These are phyloP conservation scores for Bhutanitis thaidina DNA, from an alignment of 2,888 invertebrate genomes.

Conservation along the genomic window DNA sequence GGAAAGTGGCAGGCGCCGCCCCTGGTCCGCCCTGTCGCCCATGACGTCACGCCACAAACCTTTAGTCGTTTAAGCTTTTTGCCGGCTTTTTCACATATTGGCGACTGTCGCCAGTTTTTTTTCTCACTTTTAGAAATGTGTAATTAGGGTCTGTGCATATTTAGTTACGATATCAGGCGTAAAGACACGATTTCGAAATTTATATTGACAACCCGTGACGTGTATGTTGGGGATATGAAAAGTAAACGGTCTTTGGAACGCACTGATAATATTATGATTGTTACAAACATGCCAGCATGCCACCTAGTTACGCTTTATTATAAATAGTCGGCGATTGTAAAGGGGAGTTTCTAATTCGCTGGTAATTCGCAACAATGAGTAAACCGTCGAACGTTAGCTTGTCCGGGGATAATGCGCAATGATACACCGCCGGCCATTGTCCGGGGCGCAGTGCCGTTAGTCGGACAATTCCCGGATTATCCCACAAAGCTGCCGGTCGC, in stretches of 20 bases:
- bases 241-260: slow-evolving; percentile 25
- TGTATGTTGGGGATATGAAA: slow-evolving; percentile 15
- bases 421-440: slow-evolving; percentile 66
- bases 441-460: slow-evolving; percentile 57
- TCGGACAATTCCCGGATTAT: slow-evolving; percentile 67
- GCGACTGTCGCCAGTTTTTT: slow-evolving; percentile 76
- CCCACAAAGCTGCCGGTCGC: slow-evolving; percentile 63
- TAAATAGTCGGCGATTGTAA: slow-evolving; percentile 49
- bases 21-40: slow-evolving; percentile 71
- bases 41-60: slow-evolving; percentile 68
- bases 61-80: slow-evolving; percentile 63
- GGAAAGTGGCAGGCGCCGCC: slow-evolving; percentile 63
- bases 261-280: slow-evolving; percentile 19
- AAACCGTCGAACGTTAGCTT: slow-evolving; percentile 50
- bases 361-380: slow-evolving; percentile 69
- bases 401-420: slow-evolving; percentile 68
- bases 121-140: slow-evolving; percentile 47
- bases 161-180: slow-evolving; percentile 59
- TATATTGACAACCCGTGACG: slow-evolving; percentile 42
- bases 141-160: slow-evolving; percentile 68
- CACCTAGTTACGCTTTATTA: slow-evolving; percentile 73
- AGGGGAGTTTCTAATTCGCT: slow-evolving; percentile 68
- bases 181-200: slow-evolving; percentile 45
- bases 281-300: slow-evolving; percentile 49
- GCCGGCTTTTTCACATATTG: slow-evolving; percentile 67